Base-by-base conservation (phyloP, 2,888 invertebrate species). In the Drosophila paracracens region DNA sequence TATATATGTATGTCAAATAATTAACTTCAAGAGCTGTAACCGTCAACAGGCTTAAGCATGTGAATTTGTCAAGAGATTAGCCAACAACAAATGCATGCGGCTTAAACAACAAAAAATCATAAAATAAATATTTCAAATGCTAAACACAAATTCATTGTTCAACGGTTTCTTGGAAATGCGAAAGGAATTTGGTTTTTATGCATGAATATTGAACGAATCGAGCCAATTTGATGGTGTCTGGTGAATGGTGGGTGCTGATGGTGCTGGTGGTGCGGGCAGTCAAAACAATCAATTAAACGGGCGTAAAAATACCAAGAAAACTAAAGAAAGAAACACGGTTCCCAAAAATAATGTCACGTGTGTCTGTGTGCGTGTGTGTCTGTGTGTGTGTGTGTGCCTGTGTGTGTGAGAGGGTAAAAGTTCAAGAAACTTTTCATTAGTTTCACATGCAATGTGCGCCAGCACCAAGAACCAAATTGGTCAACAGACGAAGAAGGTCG, bases 201-300 rank as follows among this genome's bases (percentile, higher is more conserved):
- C 57, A n/a, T 27, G 25, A 29, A 71, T 64, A 59, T 58, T 52
- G 59, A 76, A 76, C 21, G 21, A 67, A 50, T 67, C 52, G 50
- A 56, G 65, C 25, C 18, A 71, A 71, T 75, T 75, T 60, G 56
- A 27, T 35, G 60, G 43, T 58, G 57, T 58, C 27, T 56, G 54
- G 38, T 25, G 27, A 13, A 21, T 21, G 21, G 11, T 5, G 11
- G 33, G 33, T 46, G 43, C 16, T 18, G 18, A 21, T 16, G 52
- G 48, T 58, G 54, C 16, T n/a, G 31, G 25, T 27, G 18, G 38
- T 16, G 53, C 40, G 31, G 56, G 53, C 76, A 70, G 81, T 81
- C 85, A 79, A 76, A 82, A 79, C 71, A 84, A 84, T 84, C 82
- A 84, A 82, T 79, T 69, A 69, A 74, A 70, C 33, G 61, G 16